Evolutionary conservation across 2,888 invertebrate species (phyloP).

Genomic region (Rhamphomyia laevipes): DNA sequence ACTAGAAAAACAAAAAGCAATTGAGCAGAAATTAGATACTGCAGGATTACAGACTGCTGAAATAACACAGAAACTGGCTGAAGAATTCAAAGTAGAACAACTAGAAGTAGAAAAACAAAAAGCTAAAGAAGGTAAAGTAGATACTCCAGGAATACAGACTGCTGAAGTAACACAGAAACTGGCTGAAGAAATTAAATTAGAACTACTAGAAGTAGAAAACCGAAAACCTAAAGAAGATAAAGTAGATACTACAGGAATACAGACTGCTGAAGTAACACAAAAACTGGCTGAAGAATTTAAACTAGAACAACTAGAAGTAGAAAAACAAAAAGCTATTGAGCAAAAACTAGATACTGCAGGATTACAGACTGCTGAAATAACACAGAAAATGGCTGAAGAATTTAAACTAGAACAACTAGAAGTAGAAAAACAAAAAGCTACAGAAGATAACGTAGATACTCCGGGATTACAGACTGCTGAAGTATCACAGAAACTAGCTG

Average conservation of each 20-base stretch:
- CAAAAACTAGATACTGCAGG: no score
- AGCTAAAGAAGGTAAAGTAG: constrained; percentile 4
- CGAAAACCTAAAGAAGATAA: constrained; percentile 6
- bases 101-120: not conserved
- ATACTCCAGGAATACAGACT: no score
- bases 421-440: constrained; percentile 2
- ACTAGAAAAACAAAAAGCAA: not conserved
- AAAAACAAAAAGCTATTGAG: not conserved
- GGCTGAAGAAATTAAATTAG: not conserved
- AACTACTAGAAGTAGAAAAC: not conserved
- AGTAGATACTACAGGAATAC: not conserved
- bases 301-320: not conserved
- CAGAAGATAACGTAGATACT: not conserved
- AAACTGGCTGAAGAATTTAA: no score
- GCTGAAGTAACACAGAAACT: no score
- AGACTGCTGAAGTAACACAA: no score
- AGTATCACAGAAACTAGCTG: no score
- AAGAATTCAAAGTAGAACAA: not conserved
- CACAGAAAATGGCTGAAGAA: not conserved
- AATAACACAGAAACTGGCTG: not conserved
- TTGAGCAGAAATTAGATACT: constrained; percentile 1
- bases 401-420: not conserved
- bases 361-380: not conserved
- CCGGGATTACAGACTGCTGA: not conserved
- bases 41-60: not conserved